A percentile compares a stretch with the other conserved stretches of the same genome.
phyloP scores from a whole-genome alignment of 2,888 invertebrate genomes.

The Ichneumoninae sp. region DNA sequence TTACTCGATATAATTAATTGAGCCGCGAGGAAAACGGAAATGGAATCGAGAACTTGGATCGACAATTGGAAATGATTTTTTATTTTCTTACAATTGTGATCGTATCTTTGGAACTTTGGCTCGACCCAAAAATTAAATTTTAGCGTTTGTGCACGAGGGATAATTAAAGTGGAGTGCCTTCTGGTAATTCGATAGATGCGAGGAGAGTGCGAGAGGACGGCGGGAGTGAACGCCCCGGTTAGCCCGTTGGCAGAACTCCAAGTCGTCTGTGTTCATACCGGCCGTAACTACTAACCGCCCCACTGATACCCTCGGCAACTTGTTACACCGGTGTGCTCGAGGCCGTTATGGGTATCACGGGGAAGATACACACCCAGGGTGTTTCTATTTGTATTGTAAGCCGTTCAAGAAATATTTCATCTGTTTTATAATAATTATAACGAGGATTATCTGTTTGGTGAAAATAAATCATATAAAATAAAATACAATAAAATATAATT shows the following conservation, averaged over 20 bases:
- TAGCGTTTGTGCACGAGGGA: conserved; percentile 34
- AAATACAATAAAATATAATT: too few species aligned
- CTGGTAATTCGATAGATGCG: conserved; percentile 57
- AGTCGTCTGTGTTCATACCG: conserved; percentile 44
- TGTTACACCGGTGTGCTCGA: conserved; percentile 49
- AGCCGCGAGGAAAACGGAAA: background rate
- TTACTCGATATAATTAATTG: conserved; percentile 26
- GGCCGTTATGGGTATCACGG: conserved; percentile 2
- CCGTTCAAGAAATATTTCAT: too few species aligned
- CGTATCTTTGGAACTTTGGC: background rate
- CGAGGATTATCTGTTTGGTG: background rate
- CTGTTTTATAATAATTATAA: background rate
- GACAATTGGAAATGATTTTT: background rate
- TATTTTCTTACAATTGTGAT: conserved; percentile 29
- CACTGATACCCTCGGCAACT: conserved; percentile 51
- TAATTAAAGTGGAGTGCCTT: conserved; percentile 64
- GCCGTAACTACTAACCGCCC: conserved; percentile 42
- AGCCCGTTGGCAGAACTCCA: conserved; percentile 60
- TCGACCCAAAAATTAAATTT: conserved; percentile 25
- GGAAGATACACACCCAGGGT: background rate
- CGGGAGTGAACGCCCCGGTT: conserved; percentile 38
- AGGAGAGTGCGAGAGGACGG: conserved; percentile 39
- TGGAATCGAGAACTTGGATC: background rate
- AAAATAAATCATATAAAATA: background rate
- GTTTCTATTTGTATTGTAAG: background rate